Evolutionary conservation across 2,888 invertebrate genomes (phyloP).

Genomic region (Drosophila recens): DNA sequence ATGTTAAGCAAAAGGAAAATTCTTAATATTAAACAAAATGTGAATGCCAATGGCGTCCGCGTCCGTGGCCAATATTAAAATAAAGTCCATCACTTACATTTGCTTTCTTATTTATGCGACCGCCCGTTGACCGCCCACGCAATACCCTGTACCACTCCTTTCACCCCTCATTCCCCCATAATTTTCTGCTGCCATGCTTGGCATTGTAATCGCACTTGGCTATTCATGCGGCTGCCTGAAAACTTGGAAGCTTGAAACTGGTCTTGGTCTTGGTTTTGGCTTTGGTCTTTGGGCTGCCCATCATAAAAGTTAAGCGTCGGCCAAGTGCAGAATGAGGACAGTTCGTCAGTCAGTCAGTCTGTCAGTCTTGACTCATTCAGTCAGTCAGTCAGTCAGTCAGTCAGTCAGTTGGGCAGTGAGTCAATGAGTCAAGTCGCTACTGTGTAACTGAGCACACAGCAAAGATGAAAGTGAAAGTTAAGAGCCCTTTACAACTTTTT

Average conservation of each 20-base stretch:
- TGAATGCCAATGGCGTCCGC: constrained; percentile 55
- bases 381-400: too few relatives aligned
- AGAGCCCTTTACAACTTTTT: constrained; percentile 78
- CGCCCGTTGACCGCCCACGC: constrained; percentile 38
- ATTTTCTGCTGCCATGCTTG: constrained; percentile 6
- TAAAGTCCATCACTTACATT: constrained; percentile 81
- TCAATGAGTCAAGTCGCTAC: constrained; percentile 44
- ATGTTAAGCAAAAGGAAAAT: constrained; percentile 45
- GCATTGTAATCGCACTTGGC: constrained; percentile 74
- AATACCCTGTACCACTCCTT: constrained; percentile 9
- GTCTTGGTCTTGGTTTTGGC: constrained; percentile 7
- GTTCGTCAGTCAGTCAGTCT: constrained; percentile 35
- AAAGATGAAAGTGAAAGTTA: constrained; percentile 80
- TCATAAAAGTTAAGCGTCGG: constrained; percentile 72
- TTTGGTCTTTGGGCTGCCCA: constrained; percentile 36
- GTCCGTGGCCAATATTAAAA: constrained; percentile 75
- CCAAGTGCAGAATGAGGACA: constrained; percentile 69
- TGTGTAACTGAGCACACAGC: constrained; percentile 36
- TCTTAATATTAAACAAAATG: constrained; percentile 70
- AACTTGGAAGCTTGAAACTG: constrained; percentile 34
- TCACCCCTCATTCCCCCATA: background rate
- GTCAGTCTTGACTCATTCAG: constrained; percentile 33
- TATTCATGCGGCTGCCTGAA: constrained; percentile 56
- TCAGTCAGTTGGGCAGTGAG: constrained; percentile 35
- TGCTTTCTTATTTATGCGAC: constrained; percentile 72